phyloP scores from a whole-genome alignment of 2,797 vertebrate genomes.

The Eulemur albifrons region DNA sequence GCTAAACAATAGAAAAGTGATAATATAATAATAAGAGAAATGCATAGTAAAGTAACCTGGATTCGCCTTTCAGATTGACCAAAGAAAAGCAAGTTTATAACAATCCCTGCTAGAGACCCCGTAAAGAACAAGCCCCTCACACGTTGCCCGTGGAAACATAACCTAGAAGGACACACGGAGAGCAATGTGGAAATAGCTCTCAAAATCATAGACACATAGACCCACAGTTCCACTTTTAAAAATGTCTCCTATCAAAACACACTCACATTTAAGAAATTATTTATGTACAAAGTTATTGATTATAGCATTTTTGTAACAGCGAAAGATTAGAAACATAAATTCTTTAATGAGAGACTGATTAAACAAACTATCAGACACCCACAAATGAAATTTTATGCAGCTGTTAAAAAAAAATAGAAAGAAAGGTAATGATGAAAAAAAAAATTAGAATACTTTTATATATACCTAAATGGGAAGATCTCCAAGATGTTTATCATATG shows the following conservation, averaged over 20 bases:
- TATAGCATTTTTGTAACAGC: background rate
- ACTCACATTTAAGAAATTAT: background rate
- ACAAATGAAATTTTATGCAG: background rate
- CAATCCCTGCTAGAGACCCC: background rate
- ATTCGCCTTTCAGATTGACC: background rate
- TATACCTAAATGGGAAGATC: background rate
- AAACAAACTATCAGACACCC: background rate
- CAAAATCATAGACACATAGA: background rate
- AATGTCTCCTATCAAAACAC: background rate
- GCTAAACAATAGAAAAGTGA: background rate
- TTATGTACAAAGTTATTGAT: background rate
- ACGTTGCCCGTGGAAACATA: accelerated
- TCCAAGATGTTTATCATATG: background rate
- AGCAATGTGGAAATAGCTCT: background rate
- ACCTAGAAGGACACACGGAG: background rate
- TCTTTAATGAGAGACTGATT: background rate
- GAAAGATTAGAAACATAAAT: background rate
- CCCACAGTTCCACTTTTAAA: background rate
- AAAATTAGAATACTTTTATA: background rate
- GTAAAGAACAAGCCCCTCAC: too few species aligned
- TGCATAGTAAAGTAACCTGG: background rate
- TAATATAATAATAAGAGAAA: background rate
- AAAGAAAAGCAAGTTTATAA: background rate
- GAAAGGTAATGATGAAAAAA: background rate
- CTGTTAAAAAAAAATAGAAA: background rate